Percentiles rank a stretch among this genome's conserved stretches.
Conservation (phyloP, 2,888 invertebrate genomes). For the Sisyra terminalis region DNA sequence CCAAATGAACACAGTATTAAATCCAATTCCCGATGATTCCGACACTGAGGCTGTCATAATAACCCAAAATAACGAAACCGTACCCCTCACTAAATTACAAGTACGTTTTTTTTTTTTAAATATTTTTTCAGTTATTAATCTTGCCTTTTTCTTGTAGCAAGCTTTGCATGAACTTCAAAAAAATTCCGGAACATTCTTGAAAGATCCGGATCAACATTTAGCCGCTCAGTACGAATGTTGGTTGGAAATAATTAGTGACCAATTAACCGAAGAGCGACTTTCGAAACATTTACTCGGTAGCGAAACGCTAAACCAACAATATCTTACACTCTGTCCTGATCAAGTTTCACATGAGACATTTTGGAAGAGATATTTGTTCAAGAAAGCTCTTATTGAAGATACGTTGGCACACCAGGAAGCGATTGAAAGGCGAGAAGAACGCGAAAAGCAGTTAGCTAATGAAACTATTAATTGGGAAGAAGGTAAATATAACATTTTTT, state of each 20-base stretch:
- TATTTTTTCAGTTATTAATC: too few relatives aligned
- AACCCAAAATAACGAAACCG: constrained; percentile 44
- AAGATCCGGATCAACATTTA: constrained; percentile 40
- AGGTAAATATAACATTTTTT: too few relatives aligned
- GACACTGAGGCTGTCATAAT: constrained; percentile 52
- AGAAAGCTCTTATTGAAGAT: constrained; percentile 60
- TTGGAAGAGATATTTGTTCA: constrained; percentile 72
- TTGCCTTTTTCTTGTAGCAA: constrained; percentile 40
- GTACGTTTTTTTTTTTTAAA: constrained; percentile 17
- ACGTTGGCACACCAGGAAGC: constrained; percentile 51
- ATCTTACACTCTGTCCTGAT: constrained; percentile 47
- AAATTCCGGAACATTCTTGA: constrained; percentile 55
- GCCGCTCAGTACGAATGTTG: constrained; percentile 38
- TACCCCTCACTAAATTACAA: constrained; percentile 42
- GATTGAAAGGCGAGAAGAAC: constrained; percentile 30
- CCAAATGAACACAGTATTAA: constrained; percentile 52
- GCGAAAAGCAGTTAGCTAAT: constrained; percentile 28
- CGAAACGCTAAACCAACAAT: constrained; percentile 26
- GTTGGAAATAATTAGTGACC: constrained; percentile 35
- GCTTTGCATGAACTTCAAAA: constrained; percentile 53
- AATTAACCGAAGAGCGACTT: constrained; percentile 38
- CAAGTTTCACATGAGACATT: constrained; percentile 56
- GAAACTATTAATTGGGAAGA: constrained; percentile 27
- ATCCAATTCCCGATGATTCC: constrained; percentile 49
- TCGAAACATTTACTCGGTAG: constrained; percentile 42